Evolutionary conservation across 2,888 invertebrate species (phyloP).

Genomic region (Sthenelais limicola): DNA sequence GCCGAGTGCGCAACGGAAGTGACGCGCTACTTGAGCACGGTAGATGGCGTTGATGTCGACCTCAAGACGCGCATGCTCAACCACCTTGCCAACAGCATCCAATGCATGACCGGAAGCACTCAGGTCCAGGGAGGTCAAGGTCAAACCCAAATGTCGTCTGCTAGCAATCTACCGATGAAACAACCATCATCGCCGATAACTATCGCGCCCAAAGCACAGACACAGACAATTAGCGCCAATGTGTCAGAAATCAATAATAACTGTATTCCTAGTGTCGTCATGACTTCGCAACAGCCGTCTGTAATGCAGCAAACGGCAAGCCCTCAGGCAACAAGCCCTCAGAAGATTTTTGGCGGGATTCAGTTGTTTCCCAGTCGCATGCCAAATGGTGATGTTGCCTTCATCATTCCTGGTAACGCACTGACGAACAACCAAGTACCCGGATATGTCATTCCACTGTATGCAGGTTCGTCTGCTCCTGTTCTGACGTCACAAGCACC

Average conservation of each 20-base stretch:
- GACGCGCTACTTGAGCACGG: conserved; percentile 55
- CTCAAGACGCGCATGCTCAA: conserved; percentile 56
- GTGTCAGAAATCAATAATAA: conserved; percentile 33
- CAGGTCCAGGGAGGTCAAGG: not conserved
- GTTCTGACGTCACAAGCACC: conserved; percentile 28
- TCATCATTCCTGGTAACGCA: conserved; percentile 55
- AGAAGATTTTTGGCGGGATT: conserved; percentile 39
- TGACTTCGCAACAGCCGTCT: not conserved
- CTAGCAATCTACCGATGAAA: too few relatives aligned
- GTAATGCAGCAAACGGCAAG: not conserved
- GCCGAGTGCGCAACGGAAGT: conserved; percentile 65
- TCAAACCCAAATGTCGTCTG: too few relatives aligned
- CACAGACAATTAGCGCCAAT: not conserved
- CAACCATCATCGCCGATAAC: not conserved
- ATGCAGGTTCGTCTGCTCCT: conserved; percentile 38
- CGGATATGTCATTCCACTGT: conserved; percentile 54
- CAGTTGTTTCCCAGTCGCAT: conserved; percentile 56
- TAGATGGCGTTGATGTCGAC: conserved; percentile 57
- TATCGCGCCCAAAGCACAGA: not conserved
- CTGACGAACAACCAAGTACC: conserved; percentile 41
- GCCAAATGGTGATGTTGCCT: conserved; percentile 56
- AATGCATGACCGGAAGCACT: conserved; percentile 26
- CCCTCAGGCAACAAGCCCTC: not conserved
- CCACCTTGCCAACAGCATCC: conserved; percentile 58
- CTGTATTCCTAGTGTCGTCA: not conserved